Conservation (phyloP, 2,888 invertebrate species). For the Noctuana brunneofusca region DNA sequence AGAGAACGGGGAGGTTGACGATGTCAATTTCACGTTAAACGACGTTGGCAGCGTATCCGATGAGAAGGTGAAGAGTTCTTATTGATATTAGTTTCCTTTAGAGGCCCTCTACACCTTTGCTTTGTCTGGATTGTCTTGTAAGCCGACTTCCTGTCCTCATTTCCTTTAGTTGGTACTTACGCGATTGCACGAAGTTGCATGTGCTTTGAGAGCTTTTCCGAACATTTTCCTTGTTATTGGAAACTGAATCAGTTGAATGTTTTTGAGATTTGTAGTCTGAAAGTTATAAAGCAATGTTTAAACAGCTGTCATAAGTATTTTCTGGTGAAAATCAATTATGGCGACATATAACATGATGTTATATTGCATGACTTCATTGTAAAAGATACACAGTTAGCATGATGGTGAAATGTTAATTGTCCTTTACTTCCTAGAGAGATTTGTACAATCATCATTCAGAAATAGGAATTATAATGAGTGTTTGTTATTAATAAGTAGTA, state of each 20-base stretch:
- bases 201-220: slow-evolving; percentile 49
- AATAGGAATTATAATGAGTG: too few species aligned
- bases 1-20: slow-evolving; percentile 79
- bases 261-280: background rate
- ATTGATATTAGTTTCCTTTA: slow-evolving; percentile 52
- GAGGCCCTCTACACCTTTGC: slow-evolving; percentile 52
- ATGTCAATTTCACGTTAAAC: slow-evolving; percentile 75
- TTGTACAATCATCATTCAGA: too few species aligned
- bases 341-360: background rate
- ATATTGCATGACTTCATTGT: too few species aligned
- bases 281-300: background rate
- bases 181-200: slow-evolving; percentile 65
- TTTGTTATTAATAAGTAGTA: too few species aligned
- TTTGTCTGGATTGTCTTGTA: slow-evolving; percentile 53
- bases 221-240: background rate
- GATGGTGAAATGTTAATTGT: background rate
- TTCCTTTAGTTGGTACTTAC: slow-evolving; percentile 47
- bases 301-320: background rate
- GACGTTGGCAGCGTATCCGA: slow-evolving; percentile 76
- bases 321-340: background rate
- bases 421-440: background rate
- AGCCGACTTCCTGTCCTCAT: slow-evolving; percentile 65
- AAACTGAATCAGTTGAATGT: background rate
- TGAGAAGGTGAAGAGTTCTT: slow-evolving; percentile 74
- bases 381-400: background rate